Evolutionary conservation across 92 coral and sea anemone species (phyloP).

Genomic region (Galaxea fascicularis): DNA sequence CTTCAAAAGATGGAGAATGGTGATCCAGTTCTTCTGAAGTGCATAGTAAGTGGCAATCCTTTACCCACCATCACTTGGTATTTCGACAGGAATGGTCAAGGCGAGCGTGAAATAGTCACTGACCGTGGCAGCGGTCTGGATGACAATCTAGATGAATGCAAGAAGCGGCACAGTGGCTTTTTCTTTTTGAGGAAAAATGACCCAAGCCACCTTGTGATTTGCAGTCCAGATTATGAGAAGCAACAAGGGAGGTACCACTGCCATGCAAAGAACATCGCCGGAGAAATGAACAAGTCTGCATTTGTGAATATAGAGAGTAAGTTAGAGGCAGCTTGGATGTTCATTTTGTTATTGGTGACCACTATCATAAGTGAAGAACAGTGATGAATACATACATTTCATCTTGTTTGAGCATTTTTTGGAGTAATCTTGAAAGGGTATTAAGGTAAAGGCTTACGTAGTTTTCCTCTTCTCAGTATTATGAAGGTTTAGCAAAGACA

Average conservation of each 20-base stretch:
- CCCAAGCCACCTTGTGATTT: slow-evolving; percentile 29
- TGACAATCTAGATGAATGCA: slow-evolving; percentile 5
- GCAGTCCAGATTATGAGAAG: slow-evolving; percentile 8
- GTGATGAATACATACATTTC: no score
- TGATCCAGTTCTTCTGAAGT: not conserved
- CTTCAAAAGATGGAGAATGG: not conserved
- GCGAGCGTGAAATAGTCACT: not conserved
- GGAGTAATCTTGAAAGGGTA: no score
- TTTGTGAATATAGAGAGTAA: slow-evolving; percentile 20
- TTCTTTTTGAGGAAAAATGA: not conserved
- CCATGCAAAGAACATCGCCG: not conserved
- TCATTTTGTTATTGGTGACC: not conserved
- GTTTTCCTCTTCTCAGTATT: no score
- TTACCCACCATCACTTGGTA: slow-evolving; percentile 20
- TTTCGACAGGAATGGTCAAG: slow-evolving; percentile 5
- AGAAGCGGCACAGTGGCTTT: not conserved
- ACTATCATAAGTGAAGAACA: no score
- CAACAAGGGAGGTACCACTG: slow-evolving; percentile 38
- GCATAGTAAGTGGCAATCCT: slow-evolving; percentile 15
- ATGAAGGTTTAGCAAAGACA: no score
- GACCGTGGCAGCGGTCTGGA: not conserved
- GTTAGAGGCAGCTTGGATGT: not conserved
- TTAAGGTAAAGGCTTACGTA: no score
- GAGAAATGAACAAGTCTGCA: not conserved
- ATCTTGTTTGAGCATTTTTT: no score